Evolutionary conservation across 2,113 vertebrate species (phyloP).

Genomic region (Thunnus maccoyii): DNA sequence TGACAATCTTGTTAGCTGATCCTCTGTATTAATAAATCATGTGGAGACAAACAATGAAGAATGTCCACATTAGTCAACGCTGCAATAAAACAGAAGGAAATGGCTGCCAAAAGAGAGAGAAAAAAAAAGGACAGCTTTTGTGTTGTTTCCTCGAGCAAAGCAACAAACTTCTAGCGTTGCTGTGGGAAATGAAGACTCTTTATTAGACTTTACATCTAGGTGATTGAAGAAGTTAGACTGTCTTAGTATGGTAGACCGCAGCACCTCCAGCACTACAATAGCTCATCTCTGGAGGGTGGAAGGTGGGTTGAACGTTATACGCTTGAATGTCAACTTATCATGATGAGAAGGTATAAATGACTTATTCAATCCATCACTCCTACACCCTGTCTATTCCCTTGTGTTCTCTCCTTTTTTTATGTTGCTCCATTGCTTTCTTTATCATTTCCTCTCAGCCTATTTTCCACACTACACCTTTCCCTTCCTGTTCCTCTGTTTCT

Average conservation of each 20-base stretch:
- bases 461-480: not conserved
- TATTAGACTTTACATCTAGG: constrained; percentile 34
- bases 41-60: constrained; percentile 50
- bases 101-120: constrained; percentile 16
- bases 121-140: not conserved
- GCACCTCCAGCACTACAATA: constrained; percentile 19
- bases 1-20: constrained; percentile 59
- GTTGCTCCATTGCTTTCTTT: too few species aligned
- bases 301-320: constrained; percentile 17
- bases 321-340: constrained; percentile 37
- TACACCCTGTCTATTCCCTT: constrained; percentile 29
- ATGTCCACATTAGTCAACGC: constrained; percentile 48
- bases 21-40: constrained; percentile 55
- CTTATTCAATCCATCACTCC: constrained; percentile 28
- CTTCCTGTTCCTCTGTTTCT: not conserved
- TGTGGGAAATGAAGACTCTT: constrained; percentile 50
- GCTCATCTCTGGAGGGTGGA: constrained; percentile 31
- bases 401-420: not conserved
- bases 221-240: constrained; percentile 41
- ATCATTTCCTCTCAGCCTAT: not conserved
- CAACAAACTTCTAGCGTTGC: constrained; percentile 41
- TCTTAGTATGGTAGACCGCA: constrained; percentile 15
- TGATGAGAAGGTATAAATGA: constrained; percentile 22
- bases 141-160: constrained; percentile 50
- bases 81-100: constrained; percentile 46